Percentiles rank a stretch among this genome's conserved stretches.
Evolutionary conservation across 2,888 invertebrate species (phyloP).

Genomic region (Trachelus stipa): DNA sequence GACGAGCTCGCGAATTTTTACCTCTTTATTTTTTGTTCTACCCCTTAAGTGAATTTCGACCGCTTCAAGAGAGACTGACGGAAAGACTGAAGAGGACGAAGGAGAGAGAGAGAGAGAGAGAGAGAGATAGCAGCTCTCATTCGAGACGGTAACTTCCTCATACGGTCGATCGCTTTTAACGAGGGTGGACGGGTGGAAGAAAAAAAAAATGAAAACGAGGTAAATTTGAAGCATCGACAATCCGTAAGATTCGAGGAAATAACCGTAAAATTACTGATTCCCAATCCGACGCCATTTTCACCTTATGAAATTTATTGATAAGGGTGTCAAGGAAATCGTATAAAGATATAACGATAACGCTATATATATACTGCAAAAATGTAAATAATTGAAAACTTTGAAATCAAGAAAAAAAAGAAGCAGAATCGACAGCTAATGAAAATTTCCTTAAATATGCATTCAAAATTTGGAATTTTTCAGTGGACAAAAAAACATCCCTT

Average conservation of each 20-base stretch:
- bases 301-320: neutral
- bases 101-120: conserved; percentile 18
- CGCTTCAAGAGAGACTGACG: conserved; percentile 16
- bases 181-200: conserved; percentile 6
- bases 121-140: conserved; percentile 21
- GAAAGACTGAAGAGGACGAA: conserved; percentile 12
- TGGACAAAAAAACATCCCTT: neutral
- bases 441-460: neutral
- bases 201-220: conserved; percentile 5
- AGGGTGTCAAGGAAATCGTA: neutral
- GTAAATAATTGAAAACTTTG: too few species aligned
- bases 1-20: conserved; percentile 2
- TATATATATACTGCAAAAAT: too few species aligned
- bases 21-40: neutral
- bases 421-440: neutral
- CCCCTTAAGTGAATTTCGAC: conserved; percentile 2
- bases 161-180: conserved; percentile 32
- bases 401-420: too few species aligned
- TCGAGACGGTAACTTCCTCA: conserved; percentile 17
- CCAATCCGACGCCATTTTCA: neutral
- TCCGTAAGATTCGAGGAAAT: conserved; percentile 1
- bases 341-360: too few species aligned
- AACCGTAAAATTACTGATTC: neutral
- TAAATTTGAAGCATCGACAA: neutral
- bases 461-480: neutral